Conservation (phyloP, 2,113 vertebrate species). For the Tichodroma muraria region DNA sequence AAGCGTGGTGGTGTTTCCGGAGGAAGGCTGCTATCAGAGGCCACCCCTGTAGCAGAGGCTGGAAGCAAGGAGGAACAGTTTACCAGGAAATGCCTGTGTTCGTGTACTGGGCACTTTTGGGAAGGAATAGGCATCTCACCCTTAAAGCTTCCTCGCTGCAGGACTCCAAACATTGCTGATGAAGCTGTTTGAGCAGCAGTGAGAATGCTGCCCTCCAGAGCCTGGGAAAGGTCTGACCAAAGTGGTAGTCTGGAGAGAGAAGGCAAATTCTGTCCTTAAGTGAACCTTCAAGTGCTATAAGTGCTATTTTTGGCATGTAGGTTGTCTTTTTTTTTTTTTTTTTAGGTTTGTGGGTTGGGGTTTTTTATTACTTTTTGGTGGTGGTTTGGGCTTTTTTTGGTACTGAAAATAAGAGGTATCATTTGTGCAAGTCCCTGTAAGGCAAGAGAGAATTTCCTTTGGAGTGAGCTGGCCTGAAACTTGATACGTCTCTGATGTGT, state of each 20-base stretch:
- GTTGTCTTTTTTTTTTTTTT: neutral
- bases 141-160: neutral
- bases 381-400: neutral
- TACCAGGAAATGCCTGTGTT: slow-evolving; percentile 21
- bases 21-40: slow-evolving; percentile 3
- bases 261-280: neutral
- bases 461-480: neutral
- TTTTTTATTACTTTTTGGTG: neutral
- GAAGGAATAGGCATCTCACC: neutral
- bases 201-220: neutral
- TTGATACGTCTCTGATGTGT: neutral
- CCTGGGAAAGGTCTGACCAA: neutral
- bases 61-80: neutral
- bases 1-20: neutral
- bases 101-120: neutral
- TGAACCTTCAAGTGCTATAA: neutral
- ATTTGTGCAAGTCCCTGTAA: neutral
- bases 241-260: neutral
- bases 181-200: neutral
- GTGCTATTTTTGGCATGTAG: neutral
- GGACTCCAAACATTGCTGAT: neutral
- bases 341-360: neutral
- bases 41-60: neutral
- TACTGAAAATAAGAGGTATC: neutral
- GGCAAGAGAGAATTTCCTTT: neutral